Percentiles rank a stretch among this genome's conserved stretches.
These are phyloP conservation scores for Numenius arquata DNA, from an alignment of 2,113 vertebrate species.

Conservation along the genomic window DNA sequence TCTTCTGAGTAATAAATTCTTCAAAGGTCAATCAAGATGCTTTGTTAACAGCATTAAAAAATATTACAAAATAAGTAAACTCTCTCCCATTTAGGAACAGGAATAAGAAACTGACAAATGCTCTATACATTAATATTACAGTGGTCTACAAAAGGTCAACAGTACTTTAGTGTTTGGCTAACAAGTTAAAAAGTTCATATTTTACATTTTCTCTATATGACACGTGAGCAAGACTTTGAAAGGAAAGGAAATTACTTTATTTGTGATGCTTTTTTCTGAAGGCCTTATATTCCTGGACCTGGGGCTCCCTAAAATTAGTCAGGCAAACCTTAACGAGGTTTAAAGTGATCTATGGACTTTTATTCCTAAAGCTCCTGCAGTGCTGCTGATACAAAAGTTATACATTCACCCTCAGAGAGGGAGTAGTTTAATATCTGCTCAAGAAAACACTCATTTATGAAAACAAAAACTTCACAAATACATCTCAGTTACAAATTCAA, in stretches of 20 bases:
- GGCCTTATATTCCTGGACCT: background rate
- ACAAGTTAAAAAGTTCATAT: background rate
- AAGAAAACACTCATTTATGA: background rate
- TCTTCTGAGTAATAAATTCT: background rate
- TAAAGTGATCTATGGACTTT: background rate
- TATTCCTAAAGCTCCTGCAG: background rate
- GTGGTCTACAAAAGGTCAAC: background rate
- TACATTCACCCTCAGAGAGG: background rate
- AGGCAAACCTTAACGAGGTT: background rate
- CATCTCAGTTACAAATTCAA: background rate
- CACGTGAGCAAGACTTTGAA: background rate
- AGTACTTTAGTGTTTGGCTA: background rate
- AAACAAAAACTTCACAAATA: background rate
- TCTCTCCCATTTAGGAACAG: background rate
- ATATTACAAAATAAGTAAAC: background rate
- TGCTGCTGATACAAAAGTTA: background rate
- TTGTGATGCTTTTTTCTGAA: background rate
- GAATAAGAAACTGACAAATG: background rate
- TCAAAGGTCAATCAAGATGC: background rate
- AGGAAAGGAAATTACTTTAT: background rate
- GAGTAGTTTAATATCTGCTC: background rate
- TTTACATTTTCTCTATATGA: background rate
- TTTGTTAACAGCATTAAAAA: background rate
- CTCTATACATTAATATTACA: background rate
- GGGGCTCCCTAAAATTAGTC: background rate